Evolutionary conservation across 2,888 invertebrate species (phyloP).

Genomic region (Aleiodes testaceus): DNA sequence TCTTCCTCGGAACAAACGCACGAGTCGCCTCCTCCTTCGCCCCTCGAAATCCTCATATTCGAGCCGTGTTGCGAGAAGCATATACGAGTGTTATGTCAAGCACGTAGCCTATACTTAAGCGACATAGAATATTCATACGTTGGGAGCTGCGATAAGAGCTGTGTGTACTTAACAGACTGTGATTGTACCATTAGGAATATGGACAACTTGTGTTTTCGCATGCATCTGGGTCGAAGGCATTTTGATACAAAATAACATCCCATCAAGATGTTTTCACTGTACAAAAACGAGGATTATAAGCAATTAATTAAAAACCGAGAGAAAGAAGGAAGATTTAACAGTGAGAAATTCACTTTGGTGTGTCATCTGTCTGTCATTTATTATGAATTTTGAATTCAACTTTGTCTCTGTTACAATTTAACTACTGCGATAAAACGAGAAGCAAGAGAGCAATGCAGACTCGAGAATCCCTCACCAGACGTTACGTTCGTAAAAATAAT

Average conservation of each 20-base stretch:
- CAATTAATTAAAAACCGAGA: no score
- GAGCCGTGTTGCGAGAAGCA: conserved; percentile 49
- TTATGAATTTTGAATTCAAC: conserved; percentile 16
- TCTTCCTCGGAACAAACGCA: conserved; percentile 13
- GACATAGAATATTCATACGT: conserved; percentile 68
- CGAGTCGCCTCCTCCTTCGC: conserved; percentile 32
- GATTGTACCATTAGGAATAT: conserved; percentile 64
- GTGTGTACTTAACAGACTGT: conserved; percentile 59
- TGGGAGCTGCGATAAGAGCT: conserved; percentile 63
- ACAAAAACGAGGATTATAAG: neutral
- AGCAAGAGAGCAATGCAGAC: neutral
- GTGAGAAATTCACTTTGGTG: neutral
- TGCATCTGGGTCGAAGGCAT: conserved; percentile 59
- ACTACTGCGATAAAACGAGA: conserved; percentile 30
- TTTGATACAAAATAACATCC: conserved; percentile 24
- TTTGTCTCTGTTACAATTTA: conserved; percentile 40
- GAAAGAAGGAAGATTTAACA: no score
- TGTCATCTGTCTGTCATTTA: conserved; percentile 24
- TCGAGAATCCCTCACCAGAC: conserved; percentile 16
- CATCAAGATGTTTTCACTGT: neutral
- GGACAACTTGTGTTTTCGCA: conserved; percentile 57
- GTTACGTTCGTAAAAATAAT: conserved; percentile 17
- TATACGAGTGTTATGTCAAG: conserved; percentile 57
- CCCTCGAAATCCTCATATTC: conserved; percentile 39
- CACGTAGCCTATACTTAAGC: conserved; percentile 63